A percentile compares a stretch with the other conserved stretches of the same genome.
phyloP scores from a whole-genome alignment of 2,113 vertebrate genomes.

The Syngnathoides biaculeatus region DNA sequence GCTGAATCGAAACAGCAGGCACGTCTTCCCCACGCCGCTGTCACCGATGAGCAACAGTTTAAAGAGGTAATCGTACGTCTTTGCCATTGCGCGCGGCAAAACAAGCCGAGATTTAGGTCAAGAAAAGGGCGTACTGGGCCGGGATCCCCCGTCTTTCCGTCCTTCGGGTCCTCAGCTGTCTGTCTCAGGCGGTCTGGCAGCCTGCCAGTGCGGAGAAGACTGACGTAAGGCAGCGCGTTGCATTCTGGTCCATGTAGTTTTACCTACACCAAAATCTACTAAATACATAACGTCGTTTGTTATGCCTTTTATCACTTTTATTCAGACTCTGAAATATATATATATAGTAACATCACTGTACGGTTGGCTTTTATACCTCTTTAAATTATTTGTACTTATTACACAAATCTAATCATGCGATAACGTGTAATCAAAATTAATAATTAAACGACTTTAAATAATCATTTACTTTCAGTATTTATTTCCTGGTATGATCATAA shows the following conservation, averaged over 20 bases:
- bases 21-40: conserved; percentile 82
- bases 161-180: conserved; percentile 51
- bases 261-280: not conserved
- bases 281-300: not conserved
- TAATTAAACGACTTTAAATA: not conserved
- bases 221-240: conserved; percentile 35
- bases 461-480: not conserved
- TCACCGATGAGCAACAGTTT: conserved; percentile 79
- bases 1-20: conserved; percentile 82
- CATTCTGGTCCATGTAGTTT: conserved; percentile 53
- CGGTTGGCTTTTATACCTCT: not conserved
- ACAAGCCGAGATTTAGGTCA: conserved; percentile 1
- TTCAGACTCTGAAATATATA: too few species aligned
- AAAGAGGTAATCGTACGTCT: conserved; percentile 79
- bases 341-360: not conserved
- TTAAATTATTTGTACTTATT: not conserved
- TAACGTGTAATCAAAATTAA: not conserved
- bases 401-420: not conserved
- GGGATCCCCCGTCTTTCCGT: conserved; percentile 32
- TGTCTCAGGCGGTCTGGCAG: conserved; percentile 14
- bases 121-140: conserved; percentile 10
- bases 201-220: conserved; percentile 17
- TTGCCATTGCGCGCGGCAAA: conserved; percentile 67
- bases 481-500: not conserved
- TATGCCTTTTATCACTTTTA: not conserved